These are phyloP conservation scores for Siniperca knerii DNA, from an alignment of 2,113 vertebrate genomes.

Conservation along the genomic window DNA sequence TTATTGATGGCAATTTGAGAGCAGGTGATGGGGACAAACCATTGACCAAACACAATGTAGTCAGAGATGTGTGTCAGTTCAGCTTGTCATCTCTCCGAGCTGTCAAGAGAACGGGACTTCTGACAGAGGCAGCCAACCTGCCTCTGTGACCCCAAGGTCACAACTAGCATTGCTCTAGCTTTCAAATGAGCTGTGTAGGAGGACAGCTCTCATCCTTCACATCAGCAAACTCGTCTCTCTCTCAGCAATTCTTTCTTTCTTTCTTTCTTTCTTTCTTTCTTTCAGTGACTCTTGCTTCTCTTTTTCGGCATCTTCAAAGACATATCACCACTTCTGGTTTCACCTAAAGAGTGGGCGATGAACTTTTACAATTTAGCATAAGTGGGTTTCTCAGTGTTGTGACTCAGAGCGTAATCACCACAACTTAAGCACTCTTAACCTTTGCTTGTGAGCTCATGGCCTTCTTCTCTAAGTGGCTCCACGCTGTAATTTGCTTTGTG, in stretches of 20 bases:
- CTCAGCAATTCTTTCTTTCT: neutral
- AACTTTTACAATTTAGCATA: conserved; percentile 40
- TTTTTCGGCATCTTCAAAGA: conserved; percentile 20
- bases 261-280: neutral
- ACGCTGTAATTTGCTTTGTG: conserved; percentile 43
- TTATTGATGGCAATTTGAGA: conserved; percentile 24
- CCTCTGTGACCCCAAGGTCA: conserved; percentile 74
- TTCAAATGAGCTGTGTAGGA: conserved; percentile 72
- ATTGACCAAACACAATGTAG: conserved; percentile 35
- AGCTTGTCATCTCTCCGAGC: conserved; percentile 71
- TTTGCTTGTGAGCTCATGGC: conserved; percentile 52
- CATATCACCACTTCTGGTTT: conserved; percentile 24
- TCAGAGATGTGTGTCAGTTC: conserved; percentile 72
- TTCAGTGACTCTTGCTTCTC: neutral
- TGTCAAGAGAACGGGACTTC: conserved; percentile 74
- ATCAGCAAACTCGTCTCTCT: neutral
- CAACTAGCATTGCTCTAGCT: conserved; percentile 51
- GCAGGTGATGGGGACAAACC: conserved; percentile 51
- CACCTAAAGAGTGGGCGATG: conserved; percentile 25
- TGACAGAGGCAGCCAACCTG: conserved; percentile 72
- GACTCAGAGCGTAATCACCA: conserved; percentile 53
- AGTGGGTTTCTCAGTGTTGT: conserved; percentile 49
- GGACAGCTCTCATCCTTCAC: conserved; percentile 40
- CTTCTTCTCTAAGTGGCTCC: conserved; percentile 45
- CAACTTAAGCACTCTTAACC: conserved; percentile 65